Conservation (phyloP, 2,113 vertebrate species). For the Xenopus laevis region DNA sequence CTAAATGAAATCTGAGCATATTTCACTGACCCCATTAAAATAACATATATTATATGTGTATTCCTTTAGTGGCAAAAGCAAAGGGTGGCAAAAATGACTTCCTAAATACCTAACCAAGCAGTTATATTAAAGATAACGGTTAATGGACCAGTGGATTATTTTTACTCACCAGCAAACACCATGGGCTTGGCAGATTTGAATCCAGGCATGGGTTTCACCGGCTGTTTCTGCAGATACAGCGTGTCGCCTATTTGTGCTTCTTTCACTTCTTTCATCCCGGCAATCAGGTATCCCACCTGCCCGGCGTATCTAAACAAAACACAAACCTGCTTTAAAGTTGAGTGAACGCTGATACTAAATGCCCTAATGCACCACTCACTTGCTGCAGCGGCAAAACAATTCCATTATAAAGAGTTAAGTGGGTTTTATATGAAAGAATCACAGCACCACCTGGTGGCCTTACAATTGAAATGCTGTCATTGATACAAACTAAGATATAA, state of each 20-base stretch:
- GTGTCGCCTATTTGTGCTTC: constrained; percentile 98
- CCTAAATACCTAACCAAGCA: too few species aligned
- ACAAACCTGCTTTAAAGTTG: not conserved
- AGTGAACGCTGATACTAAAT: too few species aligned
- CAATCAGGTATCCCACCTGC: constrained; percentile 91
- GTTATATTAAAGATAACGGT: too few species aligned
- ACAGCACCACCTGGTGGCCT: not conserved
- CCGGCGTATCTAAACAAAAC: constrained; percentile 83
- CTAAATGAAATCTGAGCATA: too few species aligned
- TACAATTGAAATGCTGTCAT: too few species aligned
- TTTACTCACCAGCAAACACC: constrained; percentile 94
- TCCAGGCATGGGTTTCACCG: constrained; percentile 86
- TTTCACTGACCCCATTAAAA: too few species aligned
- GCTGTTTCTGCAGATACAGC: constrained; percentile 78
- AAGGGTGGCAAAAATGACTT: too few species aligned
- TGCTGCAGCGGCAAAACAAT: not conserved
- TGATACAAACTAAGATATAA: too few species aligned
- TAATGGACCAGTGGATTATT: too few species aligned
- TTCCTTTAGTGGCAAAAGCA: too few species aligned
- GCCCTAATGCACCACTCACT: not conserved
- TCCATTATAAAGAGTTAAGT: not conserved
- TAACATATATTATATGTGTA: too few species aligned
- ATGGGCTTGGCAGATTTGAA: constrained; percentile 94
- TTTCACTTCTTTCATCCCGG: constrained; percentile 96
- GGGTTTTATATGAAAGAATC: not conserved